Conservation (phyloP, 2,797 vertebrate genomes). For the Cryptoblepharus egeriae region DNA sequence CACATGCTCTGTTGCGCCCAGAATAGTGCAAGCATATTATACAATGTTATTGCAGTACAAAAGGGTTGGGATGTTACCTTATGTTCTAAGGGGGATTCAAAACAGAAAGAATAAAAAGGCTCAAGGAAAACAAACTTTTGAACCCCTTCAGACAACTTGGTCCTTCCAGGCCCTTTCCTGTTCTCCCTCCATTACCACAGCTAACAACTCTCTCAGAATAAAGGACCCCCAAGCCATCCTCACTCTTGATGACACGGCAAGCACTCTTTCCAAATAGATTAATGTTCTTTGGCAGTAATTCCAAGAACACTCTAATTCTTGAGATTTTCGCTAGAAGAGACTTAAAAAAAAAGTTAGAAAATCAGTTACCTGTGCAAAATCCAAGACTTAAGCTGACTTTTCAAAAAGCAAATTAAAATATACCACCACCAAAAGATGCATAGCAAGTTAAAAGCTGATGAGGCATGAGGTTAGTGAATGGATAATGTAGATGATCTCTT, state of each 20-base stretch:
- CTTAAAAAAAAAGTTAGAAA: conserved; percentile 13
- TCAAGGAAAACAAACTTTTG: conserved; percentile 73
- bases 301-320: not conserved
- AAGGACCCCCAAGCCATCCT: conserved; percentile 35
- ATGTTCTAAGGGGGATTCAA: conserved; percentile 58
- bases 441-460: not conserved
- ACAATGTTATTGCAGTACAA: conserved; percentile 90
- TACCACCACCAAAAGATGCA: conserved; percentile 29
- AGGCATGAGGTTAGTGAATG: not conserved
- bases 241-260: conserved; percentile 5
- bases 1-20: conserved; percentile 77
- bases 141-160: conserved; percentile 61
- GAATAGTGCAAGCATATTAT: conserved; percentile 93
- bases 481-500: not conserved
- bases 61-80: conserved; percentile 62
- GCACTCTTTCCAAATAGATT: conserved; percentile 21
- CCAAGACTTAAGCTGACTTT: conserved; percentile 27
- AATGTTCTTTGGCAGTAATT: conserved; percentile 35
- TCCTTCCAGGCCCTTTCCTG: conserved; percentile 63
- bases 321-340: conserved; percentile 41
- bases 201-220: conserved; percentile 56
- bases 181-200: conserved; percentile 54
- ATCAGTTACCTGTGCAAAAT: conserved; percentile 27
- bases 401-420: conserved; percentile 39
- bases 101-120: conserved; percentile 70